Evolutionary conservation across 2,113 vertebrate genomes (phyloP).

Genomic region (Anolis carolinensis): DNA sequence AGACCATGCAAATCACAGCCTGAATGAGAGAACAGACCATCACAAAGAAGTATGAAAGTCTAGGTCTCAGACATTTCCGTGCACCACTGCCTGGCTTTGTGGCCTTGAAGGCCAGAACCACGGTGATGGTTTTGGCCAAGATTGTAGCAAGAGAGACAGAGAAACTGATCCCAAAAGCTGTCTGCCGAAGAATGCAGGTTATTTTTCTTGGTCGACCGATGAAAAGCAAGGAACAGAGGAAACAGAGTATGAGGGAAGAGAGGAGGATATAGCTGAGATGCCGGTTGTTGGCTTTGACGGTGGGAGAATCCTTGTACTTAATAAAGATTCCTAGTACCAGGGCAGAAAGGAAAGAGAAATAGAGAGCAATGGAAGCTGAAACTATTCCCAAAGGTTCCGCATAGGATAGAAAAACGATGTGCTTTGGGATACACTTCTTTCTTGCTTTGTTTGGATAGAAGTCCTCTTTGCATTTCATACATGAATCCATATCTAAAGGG

Average conservation of each 20-base stretch:
- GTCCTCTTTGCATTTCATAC: neutral
- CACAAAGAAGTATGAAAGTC: neutral
- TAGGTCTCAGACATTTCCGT: neutral
- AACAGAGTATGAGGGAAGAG: neutral
- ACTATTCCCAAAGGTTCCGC: neutral
- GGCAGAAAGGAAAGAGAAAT: no score
- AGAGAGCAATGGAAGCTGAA: no score
- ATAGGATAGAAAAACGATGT: neutral
- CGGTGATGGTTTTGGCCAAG: neutral
- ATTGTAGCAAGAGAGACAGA: neutral
- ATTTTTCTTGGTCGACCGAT: neutral
- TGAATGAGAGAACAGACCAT: neutral
- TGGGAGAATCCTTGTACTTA: no score
- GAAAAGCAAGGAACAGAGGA: neutral
- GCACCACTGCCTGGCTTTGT: neutral
- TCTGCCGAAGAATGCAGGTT: neutral
- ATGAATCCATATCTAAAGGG: neutral
- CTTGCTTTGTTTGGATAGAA: neutral
- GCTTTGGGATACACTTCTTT: neutral
- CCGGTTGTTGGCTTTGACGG: neutral
- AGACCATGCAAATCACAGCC: neutral
- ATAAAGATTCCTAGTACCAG: no score
- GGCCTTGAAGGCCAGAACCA: neutral
- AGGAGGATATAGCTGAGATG: neutral
- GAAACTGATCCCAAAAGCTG: neutral